phyloP scores from a whole-genome alignment of 1,140 invertebrate species.

The Atopsyche davidsoni region DNA sequence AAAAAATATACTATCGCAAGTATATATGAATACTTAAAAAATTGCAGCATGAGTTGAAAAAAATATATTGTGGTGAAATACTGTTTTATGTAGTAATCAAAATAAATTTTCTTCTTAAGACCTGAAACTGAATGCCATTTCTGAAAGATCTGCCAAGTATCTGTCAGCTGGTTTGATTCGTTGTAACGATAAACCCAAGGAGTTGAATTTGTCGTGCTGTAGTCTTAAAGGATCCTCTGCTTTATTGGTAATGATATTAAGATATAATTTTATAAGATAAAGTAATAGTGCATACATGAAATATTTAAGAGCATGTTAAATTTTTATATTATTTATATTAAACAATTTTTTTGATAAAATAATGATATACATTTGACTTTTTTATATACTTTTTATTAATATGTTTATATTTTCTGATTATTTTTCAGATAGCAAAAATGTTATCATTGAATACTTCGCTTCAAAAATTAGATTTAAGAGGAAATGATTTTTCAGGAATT shows the following conservation, averaged over 20 bases:
- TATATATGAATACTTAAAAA: too few species aligned
- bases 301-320: too few species aligned
- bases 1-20: too few species aligned
- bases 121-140: constrained; percentile 44
- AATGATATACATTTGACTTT: too few species aligned
- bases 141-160: constrained; percentile 39
- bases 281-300: too few species aligned
- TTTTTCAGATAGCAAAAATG: constrained; percentile 41
- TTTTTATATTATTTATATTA: too few species aligned
- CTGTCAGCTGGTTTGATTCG: constrained; percentile 43
- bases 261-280: background rate
- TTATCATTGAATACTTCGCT: constrained; percentile 42
- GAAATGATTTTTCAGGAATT: constrained; percentile 42
- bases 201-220: constrained; percentile 32
- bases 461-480: constrained; percentile 42
- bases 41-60: too few species aligned
- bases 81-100: too few species aligned
- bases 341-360: too few species aligned
- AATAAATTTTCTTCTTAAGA: too few species aligned
- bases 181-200: constrained; percentile 44
- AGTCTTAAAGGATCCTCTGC: constrained; percentile 39
- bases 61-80: too few species aligned
- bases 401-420: background rate
- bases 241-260: constrained; percentile 34
- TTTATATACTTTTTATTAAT: too few species aligned